Conservation (phyloP, 2,797 vertebrate species). For the Eulemur coronatus region DNA sequence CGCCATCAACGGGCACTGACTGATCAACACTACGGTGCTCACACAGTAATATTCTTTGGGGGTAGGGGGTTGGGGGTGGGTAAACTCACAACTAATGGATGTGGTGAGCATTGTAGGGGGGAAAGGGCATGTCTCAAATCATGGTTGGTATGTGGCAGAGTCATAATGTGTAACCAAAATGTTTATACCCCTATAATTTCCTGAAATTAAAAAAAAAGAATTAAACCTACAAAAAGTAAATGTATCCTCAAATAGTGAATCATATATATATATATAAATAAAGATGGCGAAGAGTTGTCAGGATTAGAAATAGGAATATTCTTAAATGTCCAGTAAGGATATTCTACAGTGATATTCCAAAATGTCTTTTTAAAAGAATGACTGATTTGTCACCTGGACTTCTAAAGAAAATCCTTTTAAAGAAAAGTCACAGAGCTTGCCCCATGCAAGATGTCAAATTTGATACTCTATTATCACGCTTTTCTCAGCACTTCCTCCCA, state of each 20-base stretch:
- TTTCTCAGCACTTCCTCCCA: background rate
- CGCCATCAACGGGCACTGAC: too few relatives aligned
- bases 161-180: too few relatives aligned
- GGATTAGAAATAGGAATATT: background rate
- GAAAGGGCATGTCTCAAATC: too few relatives aligned
- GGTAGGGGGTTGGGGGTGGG: too few relatives aligned
- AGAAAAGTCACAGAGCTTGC: background rate
- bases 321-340: background rate
- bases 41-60: too few relatives aligned
- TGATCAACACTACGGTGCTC: too few relatives aligned
- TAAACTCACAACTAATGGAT: too few relatives aligned
- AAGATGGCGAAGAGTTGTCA: background rate
- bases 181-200: too few relatives aligned
- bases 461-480: background rate
- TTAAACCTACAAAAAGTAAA: background rate
- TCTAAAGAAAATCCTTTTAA: background rate
- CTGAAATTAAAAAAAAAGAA: background rate
- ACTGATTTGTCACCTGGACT: background rate
- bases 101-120: too few relatives aligned
- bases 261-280: too few relatives aligned
- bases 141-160: too few relatives aligned
- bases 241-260: background rate
- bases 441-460: background rate
- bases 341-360: background rate
- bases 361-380: conserved; percentile 22